Conservation (phyloP, 2,797 vertebrate species). For the Moxostoma hubbsi region DNA sequence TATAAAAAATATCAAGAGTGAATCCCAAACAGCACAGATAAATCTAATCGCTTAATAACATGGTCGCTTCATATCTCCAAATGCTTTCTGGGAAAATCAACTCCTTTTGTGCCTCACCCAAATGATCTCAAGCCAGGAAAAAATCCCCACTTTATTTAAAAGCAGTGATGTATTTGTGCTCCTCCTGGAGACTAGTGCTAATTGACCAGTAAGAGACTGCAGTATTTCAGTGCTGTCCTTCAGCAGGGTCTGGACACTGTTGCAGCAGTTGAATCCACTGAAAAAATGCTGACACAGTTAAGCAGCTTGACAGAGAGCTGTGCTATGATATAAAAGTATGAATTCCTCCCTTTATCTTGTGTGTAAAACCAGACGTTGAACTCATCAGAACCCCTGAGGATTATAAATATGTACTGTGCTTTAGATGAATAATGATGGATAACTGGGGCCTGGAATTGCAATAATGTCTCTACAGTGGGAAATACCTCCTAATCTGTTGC, state of each 20-base stretch:
- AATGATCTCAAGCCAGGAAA: conserved; percentile 33
- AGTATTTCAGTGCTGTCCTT: conserved; percentile 57
- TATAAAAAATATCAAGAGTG: background rate
- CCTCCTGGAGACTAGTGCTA: conserved; percentile 69
- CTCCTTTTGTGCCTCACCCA: conserved; percentile 20
- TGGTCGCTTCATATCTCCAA: background rate
- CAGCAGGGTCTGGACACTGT: conserved; percentile 71
- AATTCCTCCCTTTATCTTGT: conserved; percentile 62
- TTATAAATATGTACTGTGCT: conserved; percentile 25
- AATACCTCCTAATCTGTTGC: conserved; percentile 10
- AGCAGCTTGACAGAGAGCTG: conserved; percentile 47
- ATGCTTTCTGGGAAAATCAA: conserved; percentile 5
- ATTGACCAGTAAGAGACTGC: conserved; percentile 69
- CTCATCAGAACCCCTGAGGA: conserved; percentile 47
- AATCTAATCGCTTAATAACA: conserved; percentile 7
- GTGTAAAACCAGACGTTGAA: conserved; percentile 57
- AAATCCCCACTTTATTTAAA: conserved; percentile 70
- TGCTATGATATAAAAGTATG: conserved; percentile 45
- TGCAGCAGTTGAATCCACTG: conserved; percentile 59
- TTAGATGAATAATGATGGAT: conserved; percentile 44
- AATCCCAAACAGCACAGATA: background rate
- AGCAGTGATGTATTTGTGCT: conserved; percentile 66
- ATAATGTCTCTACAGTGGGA: conserved; percentile 31
- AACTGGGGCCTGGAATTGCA: conserved; percentile 22
- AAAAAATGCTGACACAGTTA: conserved; percentile 64